Conservation (phyloP, 2,797 vertebrate species). For the Manis crassicaudata region DNA sequence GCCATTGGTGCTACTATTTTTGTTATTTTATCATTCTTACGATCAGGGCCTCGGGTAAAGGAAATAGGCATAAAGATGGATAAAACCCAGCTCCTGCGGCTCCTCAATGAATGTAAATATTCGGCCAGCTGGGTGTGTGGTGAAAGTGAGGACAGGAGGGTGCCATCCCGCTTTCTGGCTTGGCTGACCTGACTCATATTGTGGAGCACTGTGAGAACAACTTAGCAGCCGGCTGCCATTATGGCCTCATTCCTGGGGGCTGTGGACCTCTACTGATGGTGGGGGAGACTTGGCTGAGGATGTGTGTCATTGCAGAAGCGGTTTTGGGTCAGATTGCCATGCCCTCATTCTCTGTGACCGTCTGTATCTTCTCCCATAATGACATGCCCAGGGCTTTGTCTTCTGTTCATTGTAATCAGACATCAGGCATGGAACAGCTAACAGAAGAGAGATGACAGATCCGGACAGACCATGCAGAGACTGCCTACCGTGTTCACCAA, state of each 20-base stretch:
- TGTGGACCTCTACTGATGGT: background rate
- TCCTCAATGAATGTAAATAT: background rate
- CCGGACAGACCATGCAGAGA: background rate
- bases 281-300: background rate
- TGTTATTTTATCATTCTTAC: constrained; percentile 11
- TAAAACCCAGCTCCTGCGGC: background rate
- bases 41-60: background rate
- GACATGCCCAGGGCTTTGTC: background rate
- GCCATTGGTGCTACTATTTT: background rate
- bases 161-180: background rate
- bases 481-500: background rate
- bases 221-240: background rate
- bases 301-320: background rate
- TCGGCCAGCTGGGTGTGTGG: background rate
- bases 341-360: background rate
- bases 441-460: background rate
- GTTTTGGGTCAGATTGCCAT: background rate
- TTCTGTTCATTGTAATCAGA: background rate
- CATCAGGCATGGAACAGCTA: background rate
- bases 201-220: background rate
- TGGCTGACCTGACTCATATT: background rate
- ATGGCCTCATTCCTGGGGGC: background rate
- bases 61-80: constrained; percentile 8
- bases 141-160: background rate
- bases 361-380: background rate